Conservation (phyloP, 2,113 vertebrate genomes). For the Octodon degus region DNA sequence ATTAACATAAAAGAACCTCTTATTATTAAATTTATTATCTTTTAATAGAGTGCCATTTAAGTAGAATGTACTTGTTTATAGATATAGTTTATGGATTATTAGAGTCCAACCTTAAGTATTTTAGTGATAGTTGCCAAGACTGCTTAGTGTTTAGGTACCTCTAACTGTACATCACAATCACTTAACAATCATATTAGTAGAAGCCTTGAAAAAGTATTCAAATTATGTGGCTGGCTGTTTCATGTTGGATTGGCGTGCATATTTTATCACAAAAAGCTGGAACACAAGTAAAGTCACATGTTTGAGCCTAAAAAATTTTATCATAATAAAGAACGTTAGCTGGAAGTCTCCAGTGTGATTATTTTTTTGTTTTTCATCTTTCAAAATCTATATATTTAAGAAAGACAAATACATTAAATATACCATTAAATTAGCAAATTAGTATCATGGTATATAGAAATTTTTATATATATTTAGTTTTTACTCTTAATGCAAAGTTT, state of each 20-base stretch:
- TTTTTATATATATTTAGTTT: background rate
- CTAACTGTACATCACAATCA: background rate
- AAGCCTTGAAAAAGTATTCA: background rate
- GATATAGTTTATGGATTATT: background rate
- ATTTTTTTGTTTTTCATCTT: background rate
- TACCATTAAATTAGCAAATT: background rate
- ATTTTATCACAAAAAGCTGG: background rate
- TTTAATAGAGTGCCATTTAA: background rate
- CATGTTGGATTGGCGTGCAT: background rate
- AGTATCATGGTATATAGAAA: background rate
- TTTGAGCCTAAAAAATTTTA: background rate
- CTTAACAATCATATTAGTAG: background rate
- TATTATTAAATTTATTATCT: background rate
- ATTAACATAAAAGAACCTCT: background rate
- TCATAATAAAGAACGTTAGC: background rate
- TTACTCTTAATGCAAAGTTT: background rate
- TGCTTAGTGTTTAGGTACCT: background rate
- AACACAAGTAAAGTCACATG: background rate
- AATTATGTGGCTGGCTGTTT: background rate
- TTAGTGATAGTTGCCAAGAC: background rate
- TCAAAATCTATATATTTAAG: background rate
- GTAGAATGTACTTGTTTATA: background rate
- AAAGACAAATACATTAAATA: background rate
- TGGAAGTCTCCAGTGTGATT: background rate
- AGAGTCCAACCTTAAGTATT: background rate